Percentiles rank a stretch among this genome's conserved stretches.
These are phyloP conservation scores for Acanthosepion pharaonis DNA, from an alignment of 2,888 invertebrate genomes.

Conservation along the genomic window DNA sequence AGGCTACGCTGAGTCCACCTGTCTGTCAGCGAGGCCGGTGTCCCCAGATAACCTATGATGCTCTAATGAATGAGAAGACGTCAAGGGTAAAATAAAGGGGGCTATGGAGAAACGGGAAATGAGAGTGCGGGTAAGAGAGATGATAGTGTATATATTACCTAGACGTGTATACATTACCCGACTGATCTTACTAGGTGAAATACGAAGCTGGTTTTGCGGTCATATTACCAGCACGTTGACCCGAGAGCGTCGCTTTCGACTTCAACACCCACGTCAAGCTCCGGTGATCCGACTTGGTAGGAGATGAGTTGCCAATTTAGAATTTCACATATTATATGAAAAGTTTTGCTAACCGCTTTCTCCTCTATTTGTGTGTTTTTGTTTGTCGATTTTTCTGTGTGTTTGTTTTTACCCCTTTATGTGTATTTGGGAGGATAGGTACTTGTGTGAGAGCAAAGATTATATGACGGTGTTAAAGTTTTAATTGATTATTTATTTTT, in stretches of 20 bases:
- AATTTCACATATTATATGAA: too few relatives aligned
- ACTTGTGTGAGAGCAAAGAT: too few relatives aligned
- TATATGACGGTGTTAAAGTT: too few relatives aligned
- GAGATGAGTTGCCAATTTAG: not conserved
- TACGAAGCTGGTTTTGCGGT: not conserved
- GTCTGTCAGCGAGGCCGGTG: constrained; percentile 6
- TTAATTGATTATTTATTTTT: too few relatives aligned
- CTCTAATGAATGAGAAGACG: constrained; percentile 13
- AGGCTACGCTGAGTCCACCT: not conserved
- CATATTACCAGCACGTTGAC: not conserved
- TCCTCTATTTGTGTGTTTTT: too few relatives aligned
- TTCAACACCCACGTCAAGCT: not conserved
- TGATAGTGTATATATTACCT: not conserved
- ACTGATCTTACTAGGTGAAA: not conserved
- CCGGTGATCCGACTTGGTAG: not conserved
- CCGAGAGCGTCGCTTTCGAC: not conserved
- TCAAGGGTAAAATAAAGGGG: not conserved
- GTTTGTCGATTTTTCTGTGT: too few relatives aligned
- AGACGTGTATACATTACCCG: not conserved
- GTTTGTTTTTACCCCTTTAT: too few relatives aligned
- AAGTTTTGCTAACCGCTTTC: too few relatives aligned
- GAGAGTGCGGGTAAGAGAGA: not conserved
- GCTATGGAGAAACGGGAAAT: not conserved
- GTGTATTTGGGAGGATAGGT: too few relatives aligned
- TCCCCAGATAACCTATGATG: constrained; percentile 10